Conservation (phyloP, 2,888 invertebrate species). For the Druceiella hillmani region DNA sequence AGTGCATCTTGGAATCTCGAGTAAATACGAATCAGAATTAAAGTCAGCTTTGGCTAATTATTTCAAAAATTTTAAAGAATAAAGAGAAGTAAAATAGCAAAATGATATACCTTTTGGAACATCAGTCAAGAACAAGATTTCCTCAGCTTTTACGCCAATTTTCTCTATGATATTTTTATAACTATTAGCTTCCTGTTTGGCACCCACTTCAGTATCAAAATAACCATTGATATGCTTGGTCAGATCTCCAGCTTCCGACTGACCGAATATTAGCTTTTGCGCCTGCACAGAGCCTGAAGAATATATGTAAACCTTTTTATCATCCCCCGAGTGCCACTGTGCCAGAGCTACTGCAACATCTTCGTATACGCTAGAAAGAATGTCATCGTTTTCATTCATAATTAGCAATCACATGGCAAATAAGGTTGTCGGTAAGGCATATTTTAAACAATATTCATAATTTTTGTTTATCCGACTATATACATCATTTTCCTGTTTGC, state of each 20-base stretch:
- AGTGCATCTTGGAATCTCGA: no score
- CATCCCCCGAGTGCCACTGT: conserved; percentile 62
- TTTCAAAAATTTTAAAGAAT: no score
- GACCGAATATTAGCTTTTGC: conserved; percentile 79
- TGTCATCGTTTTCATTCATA: no score
- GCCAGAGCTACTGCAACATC: conserved; percentile 76
- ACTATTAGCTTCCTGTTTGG: conserved; percentile 71
- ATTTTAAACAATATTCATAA: no score
- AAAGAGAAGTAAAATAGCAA: no score
- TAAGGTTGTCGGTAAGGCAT: no score
- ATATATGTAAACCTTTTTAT: conserved; percentile 72
- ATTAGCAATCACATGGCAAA: conserved; percentile 3
- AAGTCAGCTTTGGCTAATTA: no score
- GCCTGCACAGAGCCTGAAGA: conserved; percentile 90
- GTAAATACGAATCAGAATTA: no score
- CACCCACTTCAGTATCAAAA: conserved; percentile 83
- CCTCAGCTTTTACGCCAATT: conserved; percentile 56
- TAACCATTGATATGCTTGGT: conserved; percentile 66
- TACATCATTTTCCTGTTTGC: no score
- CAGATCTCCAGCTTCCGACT: conserved; percentile 74
- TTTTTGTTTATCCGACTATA: no score
- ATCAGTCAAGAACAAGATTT: conserved; percentile 85
- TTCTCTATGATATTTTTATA: conserved; percentile 71
- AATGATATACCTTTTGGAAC: conserved; percentile 65
- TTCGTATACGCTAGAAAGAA: conserved; percentile 69